Base-by-base conservation (phyloP, 2,888 invertebrate genomes). In the Danaus chrysippus region DNA sequence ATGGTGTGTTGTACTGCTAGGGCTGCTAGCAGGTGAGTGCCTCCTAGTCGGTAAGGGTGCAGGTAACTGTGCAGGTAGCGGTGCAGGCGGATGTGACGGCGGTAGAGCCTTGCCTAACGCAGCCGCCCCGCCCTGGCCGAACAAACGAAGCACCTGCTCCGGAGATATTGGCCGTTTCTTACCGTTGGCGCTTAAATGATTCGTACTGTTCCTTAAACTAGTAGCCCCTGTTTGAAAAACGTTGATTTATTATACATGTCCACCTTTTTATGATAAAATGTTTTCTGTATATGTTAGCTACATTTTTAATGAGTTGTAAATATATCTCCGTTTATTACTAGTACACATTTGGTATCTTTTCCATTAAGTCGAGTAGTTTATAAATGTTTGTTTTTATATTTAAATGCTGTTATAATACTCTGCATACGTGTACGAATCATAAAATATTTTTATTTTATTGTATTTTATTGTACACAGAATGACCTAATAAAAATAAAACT, bases 161-260 rank as follows among this genome's bases (percentile, higher is more conserved):
- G 96, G 96, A 56, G 96, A 96, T 71, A 96, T 96, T 67, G 95
- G 94, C 65, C 95, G 92, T 83, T 95, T 95, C 87, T 95, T 95
- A 81, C 92, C 92, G 79, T 93, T 92, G 49, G 92, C 92, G 75
- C 93, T 92, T 73, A 93, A 84, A 77, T 93, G 92, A 70, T 84
- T 89, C 56, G 87, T 86, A 71, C 90, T 90, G 72, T 89, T 89
- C 43, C 90, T 75, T 66, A 90, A 75, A 70, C 88, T 89, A 46
- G 87, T 81, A 66, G 84, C 86, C 54, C 87, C 90, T 73, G 79
- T 76, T 61, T 34, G 19, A 56, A 41, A 53, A 42, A 53, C 34
- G 23, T 41, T 42, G 58, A 53, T 42, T 2, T 42, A 8, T 56
- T 42, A 34, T 41, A 49, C 1, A 34, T 34, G 3, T 34, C 23